Conservation (phyloP, 2,888 invertebrate species). For the Pemphredon lugubris region DNA sequence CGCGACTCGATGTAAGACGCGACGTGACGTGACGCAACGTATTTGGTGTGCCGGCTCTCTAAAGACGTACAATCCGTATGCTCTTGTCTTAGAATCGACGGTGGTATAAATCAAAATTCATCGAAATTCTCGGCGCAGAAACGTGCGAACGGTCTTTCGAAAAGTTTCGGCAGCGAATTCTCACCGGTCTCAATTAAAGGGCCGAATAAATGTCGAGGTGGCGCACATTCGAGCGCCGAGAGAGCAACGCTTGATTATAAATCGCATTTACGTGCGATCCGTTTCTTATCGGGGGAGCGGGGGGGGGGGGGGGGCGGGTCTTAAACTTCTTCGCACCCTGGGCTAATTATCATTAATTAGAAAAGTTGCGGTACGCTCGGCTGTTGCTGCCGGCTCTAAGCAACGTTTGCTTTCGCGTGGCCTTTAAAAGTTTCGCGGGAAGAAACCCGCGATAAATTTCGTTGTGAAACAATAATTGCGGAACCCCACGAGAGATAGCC, state of each 20-base stretch:
- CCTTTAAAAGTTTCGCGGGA: slow-evolving; percentile 42
- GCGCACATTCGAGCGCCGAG: neutral
- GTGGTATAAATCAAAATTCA: too few species aligned
- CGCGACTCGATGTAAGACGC: too few species aligned
- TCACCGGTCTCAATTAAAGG: too few species aligned
- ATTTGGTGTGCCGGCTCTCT: too few species aligned
- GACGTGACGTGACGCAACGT: too few species aligned
- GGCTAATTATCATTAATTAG: slow-evolving; percentile 80
- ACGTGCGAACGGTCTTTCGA: neutral
- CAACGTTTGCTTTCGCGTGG: slow-evolving; percentile 26
- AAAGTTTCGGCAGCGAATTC: too few species aligned
- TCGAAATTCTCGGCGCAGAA: too few species aligned
- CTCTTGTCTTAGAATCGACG: too few species aligned
- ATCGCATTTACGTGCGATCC: slow-evolving; percentile 67
- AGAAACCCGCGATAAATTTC: slow-evolving; percentile 47
- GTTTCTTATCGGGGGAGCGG: slow-evolving; percentile 77
- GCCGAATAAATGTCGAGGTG: neutral
- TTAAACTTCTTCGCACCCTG: slow-evolving; percentile 67
- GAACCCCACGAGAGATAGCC: slow-evolving; percentile 35
- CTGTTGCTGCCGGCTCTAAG: slow-evolving; percentile 10
- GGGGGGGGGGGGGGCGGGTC: too few species aligned
- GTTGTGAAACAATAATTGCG: slow-evolving; percentile 58
- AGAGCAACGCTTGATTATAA: slow-evolving; percentile 47
- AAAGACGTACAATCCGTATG: too few species aligned
- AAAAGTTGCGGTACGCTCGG: slow-evolving; percentile 71